Evolutionary conservation across 2,113 vertebrate genomes (phyloP).

Genomic region (Melanerpes formicivorus): DNA sequence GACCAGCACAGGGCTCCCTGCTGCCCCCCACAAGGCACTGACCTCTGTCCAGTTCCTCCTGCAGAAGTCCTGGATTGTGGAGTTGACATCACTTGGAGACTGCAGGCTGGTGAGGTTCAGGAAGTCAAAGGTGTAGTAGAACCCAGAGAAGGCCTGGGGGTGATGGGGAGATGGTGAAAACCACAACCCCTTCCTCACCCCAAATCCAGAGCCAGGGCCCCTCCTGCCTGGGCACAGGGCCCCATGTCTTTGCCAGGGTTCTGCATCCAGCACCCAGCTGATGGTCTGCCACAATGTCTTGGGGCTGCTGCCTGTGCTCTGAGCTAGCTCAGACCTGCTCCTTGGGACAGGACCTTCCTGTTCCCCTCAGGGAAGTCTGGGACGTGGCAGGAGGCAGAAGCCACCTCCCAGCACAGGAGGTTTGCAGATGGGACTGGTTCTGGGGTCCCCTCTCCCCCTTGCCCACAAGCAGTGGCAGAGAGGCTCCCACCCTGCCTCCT

Average conservation of each 20-base stretch:
- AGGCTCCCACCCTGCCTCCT: background rate
- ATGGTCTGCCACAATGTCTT: background rate
- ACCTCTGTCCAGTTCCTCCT: constrained; percentile 76
- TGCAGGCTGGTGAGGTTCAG: constrained; percentile 78
- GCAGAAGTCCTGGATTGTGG: constrained; percentile 75
- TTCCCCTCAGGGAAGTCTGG: background rate
- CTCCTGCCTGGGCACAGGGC: background rate
- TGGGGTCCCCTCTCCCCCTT: too few relatives aligned
- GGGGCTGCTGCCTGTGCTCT: background rate
- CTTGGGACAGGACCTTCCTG: accelerated
- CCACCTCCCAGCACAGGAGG: background rate
- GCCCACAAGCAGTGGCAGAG: background rate
- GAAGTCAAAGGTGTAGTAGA: constrained; percentile 83
- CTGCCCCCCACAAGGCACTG: background rate
- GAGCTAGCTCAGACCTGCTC: background rate
- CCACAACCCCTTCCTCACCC: background rate
- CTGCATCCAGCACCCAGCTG: background rate
- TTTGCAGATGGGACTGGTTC: background rate
- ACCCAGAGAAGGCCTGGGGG: constrained; percentile 81
- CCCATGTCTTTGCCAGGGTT: background rate
- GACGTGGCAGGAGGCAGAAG: background rate
- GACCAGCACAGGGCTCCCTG: background rate
- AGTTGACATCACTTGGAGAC: constrained; percentile 39
- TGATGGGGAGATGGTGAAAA: background rate
- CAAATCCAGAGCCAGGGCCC: accelerated